Percentiles rank a stretch among this genome's conserved stretches.
phyloP scores from a whole-genome alignment of 2,113 vertebrate genomes.

The Alces alces region DNA sequence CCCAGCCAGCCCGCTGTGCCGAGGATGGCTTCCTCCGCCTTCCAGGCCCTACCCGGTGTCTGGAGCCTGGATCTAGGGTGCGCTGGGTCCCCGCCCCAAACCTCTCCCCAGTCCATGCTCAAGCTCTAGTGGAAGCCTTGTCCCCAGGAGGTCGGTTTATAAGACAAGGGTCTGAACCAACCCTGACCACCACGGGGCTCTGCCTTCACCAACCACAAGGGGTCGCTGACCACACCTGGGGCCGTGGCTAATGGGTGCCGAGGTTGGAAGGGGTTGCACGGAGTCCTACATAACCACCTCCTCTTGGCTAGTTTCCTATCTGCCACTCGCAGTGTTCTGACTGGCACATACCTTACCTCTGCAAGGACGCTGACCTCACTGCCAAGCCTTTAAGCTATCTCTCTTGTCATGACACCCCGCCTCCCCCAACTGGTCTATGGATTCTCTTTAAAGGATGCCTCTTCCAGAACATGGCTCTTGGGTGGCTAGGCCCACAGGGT shows the following conservation, averaged over 20 bases:
- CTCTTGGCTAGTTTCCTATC: background rate
- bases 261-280: background rate
- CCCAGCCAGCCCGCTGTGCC: conserved; percentile 66
- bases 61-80: background rate
- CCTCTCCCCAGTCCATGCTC: conserved; percentile 10
- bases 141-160: background rate
- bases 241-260: background rate
- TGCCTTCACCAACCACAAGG: conserved; percentile 10
- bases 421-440: background rate
- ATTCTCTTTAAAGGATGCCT: background rate
- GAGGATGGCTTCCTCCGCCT: background rate
- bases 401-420: background rate
- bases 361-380: background rate
- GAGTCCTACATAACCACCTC: background rate
- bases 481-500: background rate
- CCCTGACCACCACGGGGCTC: background rate
- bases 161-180: background rate
- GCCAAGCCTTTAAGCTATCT: background rate
- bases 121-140: conserved; percentile 15
- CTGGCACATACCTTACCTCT: conserved; percentile 8
- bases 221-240: background rate
- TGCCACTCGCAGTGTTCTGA: background rate
- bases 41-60: background rate
- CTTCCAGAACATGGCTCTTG: background rate
- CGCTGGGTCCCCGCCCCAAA: background rate